phyloP scores from a whole-genome alignment of 2,113 vertebrate species.

The Carlito syrichta region DNA sequence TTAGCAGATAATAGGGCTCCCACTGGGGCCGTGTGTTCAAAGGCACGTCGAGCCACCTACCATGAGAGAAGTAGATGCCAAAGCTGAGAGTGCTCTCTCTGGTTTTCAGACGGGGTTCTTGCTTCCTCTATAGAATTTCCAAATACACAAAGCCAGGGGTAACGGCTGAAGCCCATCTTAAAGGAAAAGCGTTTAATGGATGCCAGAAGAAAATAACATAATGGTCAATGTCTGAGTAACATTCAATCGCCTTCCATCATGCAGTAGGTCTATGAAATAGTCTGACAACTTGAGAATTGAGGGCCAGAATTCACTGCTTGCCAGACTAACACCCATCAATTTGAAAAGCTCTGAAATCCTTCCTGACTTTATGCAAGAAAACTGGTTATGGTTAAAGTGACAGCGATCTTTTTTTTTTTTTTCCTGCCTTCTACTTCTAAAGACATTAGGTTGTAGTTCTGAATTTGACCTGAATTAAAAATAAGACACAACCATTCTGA shows the following conservation, averaged over 20 bases:
- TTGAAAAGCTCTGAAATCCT: constrained; percentile 60
- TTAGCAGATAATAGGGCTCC: constrained; percentile 70
- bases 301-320: constrained; percentile 55
- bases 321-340: constrained; percentile 62
- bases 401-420: not conserved
- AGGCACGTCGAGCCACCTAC: constrained; percentile 51
- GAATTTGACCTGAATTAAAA: not conserved
- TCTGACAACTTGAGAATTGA: constrained; percentile 69
- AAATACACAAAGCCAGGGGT: not conserved
- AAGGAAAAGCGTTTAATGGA: not conserved
- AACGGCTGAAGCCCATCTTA: constrained; percentile 6
- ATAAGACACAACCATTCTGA: not conserved
- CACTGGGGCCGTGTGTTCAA: constrained; percentile 50
- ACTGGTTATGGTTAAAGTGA: constrained; percentile 38
- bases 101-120: constrained; percentile 5
- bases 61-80: constrained; percentile 42
- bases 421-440: not conserved
- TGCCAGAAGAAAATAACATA: constrained; percentile 30
- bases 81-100: not conserved
- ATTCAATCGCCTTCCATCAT: constrained; percentile 49
- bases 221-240: constrained; percentile 48
- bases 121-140: constrained; percentile 14
- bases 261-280: constrained; percentile 41
- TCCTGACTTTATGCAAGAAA: constrained; percentile 30
- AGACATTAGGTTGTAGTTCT: not conserved